Evolutionary conservation across 2,888 invertebrate species (phyloP), one percentile per base, ranked within the genome.

Genomic region (Oscheius sp.): DNA sequence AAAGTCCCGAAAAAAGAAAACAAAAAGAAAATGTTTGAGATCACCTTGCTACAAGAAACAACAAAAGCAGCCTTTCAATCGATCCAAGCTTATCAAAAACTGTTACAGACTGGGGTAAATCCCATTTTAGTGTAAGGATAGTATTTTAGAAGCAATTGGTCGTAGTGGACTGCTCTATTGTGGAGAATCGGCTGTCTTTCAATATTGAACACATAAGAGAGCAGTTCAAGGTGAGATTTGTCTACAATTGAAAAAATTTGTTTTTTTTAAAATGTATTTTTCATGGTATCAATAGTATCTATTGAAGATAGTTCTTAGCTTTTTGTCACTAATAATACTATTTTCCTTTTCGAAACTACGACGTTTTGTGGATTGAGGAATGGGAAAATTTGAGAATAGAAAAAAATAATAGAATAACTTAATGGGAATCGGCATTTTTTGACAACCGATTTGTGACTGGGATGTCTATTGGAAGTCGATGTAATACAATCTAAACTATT

Each of bases 61-160:
- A 75, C 75, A 9, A 73, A 73, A 28, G 67, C 72, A 0, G 75
- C 73, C 17, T 75, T 70, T 26, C 54, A 49, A n/a, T 71, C 73
- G 1, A 73, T 75, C 41, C 67, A 71, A 47, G 28, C 45, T 9
- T 75, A 73, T 59, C 56, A 69, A 66, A 72, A 68, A 32, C 1
- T 59, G 28, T n/a, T 59, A 1, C 59, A 59, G 26, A 59, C 22
- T 1, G 38, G 28, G 41, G 59, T 59, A 41, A 17, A 17, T 36
- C 45, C 45, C 45, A 44, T 36, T 14, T 20, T 12, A 17, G 41
- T n/a, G n/a, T n/a, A 41, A 41, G 41, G 20, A 41, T 41, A 41
- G 12, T 24, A 24, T 45, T 61, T 4, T 30, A 62, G 62, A 47
- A 62, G 36, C 30, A 49, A 20, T 1, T 20, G 8, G 47, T 62